Conservation (phyloP, 1,140 invertebrate genomes). For the Trichonephila clavipes region DNA sequence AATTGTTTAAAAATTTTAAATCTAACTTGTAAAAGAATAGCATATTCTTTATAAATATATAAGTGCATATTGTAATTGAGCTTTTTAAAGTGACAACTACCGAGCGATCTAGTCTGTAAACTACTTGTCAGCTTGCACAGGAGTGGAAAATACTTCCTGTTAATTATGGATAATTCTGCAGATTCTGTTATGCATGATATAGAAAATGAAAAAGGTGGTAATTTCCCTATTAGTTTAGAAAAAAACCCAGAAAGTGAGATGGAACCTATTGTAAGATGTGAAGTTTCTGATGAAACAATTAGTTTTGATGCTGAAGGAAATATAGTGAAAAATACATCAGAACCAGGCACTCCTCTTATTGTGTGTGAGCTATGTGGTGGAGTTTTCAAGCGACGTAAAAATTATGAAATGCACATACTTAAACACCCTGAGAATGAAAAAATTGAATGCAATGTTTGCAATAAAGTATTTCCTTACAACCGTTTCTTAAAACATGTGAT, state of each 20-base stretch:
- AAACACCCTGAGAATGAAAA: constrained; percentile 59
- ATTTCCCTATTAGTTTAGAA: neutral
- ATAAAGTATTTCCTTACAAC: constrained; percentile 85
- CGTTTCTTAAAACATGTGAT: constrained; percentile 92
- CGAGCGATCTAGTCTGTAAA: too few species aligned
- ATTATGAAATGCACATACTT: constrained; percentile 53
- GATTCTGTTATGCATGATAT: too few species aligned
- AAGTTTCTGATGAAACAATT: neutral
- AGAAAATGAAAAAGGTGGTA: too few species aligned
- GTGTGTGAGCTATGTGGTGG: constrained; percentile 58
- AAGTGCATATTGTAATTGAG: too few species aligned
- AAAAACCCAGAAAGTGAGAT: neutral
- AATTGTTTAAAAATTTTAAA: too few species aligned
- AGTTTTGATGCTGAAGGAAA: neutral
- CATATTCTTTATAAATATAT: too few species aligned
- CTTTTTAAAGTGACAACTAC: too few species aligned
- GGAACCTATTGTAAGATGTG: neutral
- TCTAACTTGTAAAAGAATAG: too few species aligned
- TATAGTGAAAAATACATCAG: neutral
- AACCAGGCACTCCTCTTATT: neutral
- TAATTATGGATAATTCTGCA: too few species aligned
- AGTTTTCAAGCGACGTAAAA: constrained; percentile 44
- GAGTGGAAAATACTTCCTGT: too few species aligned
- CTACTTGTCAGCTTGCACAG: too few species aligned
- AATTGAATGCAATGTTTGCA: constrained; percentile 77